Conservation (phyloP, 2,888 invertebrate species). For the Drosophila atripex region DNA sequence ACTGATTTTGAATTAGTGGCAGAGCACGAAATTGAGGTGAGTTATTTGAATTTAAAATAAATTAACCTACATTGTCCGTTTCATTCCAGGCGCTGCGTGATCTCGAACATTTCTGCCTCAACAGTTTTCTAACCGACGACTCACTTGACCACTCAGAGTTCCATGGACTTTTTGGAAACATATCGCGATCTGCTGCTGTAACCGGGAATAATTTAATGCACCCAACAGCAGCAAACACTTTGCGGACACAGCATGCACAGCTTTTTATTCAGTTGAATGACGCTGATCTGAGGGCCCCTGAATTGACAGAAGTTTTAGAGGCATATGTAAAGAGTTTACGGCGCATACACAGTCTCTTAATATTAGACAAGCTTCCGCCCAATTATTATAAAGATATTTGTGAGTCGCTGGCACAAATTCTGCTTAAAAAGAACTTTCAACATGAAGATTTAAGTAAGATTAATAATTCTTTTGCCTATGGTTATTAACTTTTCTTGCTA, state of each 20-base stretch:
- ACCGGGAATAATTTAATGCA: conserved; percentile 48
- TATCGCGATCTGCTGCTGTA: conserved; percentile 45
- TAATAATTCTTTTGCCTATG: neutral
- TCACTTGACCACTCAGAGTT: conserved; percentile 47
- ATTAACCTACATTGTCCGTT: too few species aligned
- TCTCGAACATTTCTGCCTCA: conserved; percentile 45
- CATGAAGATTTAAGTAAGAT: conserved; percentile 38
- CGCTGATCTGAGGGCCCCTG: neutral
- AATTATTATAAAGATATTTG: conserved; percentile 43
- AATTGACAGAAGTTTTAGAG: conserved; percentile 21
- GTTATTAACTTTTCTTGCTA: neutral
- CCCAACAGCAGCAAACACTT: conserved; percentile 8
- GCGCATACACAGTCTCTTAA: conserved; percentile 42
- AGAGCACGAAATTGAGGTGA: conserved; percentile 11
- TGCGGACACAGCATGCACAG: conserved; percentile 32
- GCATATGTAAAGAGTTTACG: conserved; percentile 36
- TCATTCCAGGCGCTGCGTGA: conserved; percentile 45
- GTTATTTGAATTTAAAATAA: neutral
- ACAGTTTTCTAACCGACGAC: conserved; percentile 49
- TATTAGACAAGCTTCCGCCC: conserved; percentile 34
- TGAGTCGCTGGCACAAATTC: conserved; percentile 28
- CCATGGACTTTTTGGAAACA: conserved; percentile 37
- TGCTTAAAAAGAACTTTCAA: conserved; percentile 21
- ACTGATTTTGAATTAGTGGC: conserved; percentile 44
- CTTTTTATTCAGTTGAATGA: conserved; percentile 15